A percentile compares a stretch with the other conserved stretches of the same genome.
phyloP scores from a whole-genome alignment of 1,140 invertebrate species.

The Capitella teleta region DNA sequence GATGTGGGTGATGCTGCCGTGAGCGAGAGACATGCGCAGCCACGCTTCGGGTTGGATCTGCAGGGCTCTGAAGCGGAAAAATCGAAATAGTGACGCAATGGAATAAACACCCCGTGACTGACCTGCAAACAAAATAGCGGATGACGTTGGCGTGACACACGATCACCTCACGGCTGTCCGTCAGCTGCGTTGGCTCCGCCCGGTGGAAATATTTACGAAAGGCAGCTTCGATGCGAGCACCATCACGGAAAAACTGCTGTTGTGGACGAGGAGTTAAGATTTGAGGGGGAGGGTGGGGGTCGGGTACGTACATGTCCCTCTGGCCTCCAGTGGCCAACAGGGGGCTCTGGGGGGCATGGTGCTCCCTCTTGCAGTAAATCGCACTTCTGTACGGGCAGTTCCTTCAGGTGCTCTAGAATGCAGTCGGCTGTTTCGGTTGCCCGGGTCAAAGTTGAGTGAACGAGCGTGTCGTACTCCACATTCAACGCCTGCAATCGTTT shows the following conservation, averaged over 20 bases:
- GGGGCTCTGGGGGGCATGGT: slow-evolving; percentile 79
- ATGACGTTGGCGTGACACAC: slow-evolving; percentile 99
- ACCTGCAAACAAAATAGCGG: slow-evolving; percentile 92
- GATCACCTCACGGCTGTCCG: slow-evolving; percentile 80
- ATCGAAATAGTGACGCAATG: neutral
- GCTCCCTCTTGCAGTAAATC: slow-evolving; percentile 83
- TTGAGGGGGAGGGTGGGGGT: neutral
- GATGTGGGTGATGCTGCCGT: slow-evolving; percentile 88
- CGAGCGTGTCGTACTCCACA: slow-evolving; percentile 63
- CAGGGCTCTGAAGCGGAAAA: slow-evolving; percentile 58
- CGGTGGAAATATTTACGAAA: slow-evolving; percentile 90
- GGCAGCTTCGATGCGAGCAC: slow-evolving; percentile 91
- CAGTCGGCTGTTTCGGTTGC: slow-evolving; percentile 81
- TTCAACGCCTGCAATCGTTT: slow-evolving; percentile 51
- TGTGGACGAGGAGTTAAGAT: neutral
- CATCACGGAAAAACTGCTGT: slow-evolving; percentile 80
- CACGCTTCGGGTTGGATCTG: slow-evolving; percentile 95
- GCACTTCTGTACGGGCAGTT: slow-evolving; percentile 50
- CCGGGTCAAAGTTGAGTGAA: slow-evolving; percentile 84
- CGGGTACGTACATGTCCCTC: slow-evolving; percentile 56
- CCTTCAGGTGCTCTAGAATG: slow-evolving; percentile 53
- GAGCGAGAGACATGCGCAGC: slow-evolving; percentile 79
- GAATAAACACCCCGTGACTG: slow-evolving; percentile 10
- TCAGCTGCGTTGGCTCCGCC: slow-evolving; percentile 63
- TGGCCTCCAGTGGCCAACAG: slow-evolving; percentile 71